Percentiles rank a stretch among this genome's conserved stretches.
Conservation (phyloP, 2,888 invertebrate genomes). For the Eugnorisma glareosa region DNA sequence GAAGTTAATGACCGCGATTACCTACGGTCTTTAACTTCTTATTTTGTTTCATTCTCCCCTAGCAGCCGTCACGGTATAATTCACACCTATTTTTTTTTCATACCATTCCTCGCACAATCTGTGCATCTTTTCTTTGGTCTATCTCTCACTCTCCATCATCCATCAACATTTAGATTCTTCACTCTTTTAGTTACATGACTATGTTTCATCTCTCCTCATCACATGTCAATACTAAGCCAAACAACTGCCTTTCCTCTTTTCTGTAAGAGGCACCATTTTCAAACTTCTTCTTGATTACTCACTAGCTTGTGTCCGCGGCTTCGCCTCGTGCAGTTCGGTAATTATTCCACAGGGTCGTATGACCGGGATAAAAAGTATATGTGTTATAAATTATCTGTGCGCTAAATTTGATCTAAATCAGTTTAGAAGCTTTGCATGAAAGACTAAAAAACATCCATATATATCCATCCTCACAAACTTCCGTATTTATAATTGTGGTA, state of each 20-base stretch:
- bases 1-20: neutral
- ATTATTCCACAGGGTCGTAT: neutral
- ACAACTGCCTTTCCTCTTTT: neutral
- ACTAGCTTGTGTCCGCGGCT: neutral
- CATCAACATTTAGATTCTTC: neutral
- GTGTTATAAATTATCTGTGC: no score
- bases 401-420: neutral
- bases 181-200: neutral
- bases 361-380: neutral
- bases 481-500: neutral
- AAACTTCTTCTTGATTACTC: neutral
- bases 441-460: neutral
- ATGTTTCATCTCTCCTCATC: neutral
- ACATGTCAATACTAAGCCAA: neutral
- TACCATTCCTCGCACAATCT: neutral
- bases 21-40: no score
- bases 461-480: neutral
- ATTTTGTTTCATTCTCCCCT: neutral
- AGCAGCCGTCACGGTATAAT: neutral
- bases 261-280: neutral
- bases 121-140: neutral
- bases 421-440: neutral
- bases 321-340: neutral
- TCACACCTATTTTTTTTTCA: neutral
- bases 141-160: neutral